Conservation (phyloP, 1,140 invertebrate genomes). For the Episyrphus balteatus region DNA sequence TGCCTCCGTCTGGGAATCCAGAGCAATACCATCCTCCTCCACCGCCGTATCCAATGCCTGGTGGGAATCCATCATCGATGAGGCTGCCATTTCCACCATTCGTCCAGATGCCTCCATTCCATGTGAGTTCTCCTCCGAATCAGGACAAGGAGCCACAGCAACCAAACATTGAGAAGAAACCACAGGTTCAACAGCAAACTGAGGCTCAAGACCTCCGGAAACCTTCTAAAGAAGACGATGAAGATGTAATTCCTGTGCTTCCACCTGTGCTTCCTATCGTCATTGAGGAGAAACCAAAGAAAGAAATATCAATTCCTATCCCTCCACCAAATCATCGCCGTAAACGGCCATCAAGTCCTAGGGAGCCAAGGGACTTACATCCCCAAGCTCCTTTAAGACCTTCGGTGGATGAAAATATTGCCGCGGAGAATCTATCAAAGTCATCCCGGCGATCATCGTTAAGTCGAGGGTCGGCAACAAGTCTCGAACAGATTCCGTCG, state of each 20-base stretch:
- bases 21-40: slow-evolving; percentile 9
- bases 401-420: not conserved
- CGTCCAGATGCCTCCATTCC: not conserved
- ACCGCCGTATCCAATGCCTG: not conserved
- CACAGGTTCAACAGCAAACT: not conserved
- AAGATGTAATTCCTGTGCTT: too few species aligned
- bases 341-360: not conserved
- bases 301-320: not conserved
- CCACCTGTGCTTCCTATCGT: not conserved
- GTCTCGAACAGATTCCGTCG: slow-evolving; percentile 4
- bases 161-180: not conserved
- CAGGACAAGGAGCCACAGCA: not conserved
- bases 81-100: not conserved
- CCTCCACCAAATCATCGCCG: not conserved
- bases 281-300: not conserved
- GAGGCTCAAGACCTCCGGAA: not conserved
- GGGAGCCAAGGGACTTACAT: slow-evolving; percentile 2
- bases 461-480: slow-evolving; percentile 12
- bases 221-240: not conserved
- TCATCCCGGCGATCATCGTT: slow-evolving; percentile 21
- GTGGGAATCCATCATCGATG: not conserved
- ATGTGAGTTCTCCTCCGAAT: not conserved
- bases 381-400: too few species aligned
- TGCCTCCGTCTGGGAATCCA: slow-evolving; percentile 40
- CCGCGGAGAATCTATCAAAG: slow-evolving; percentile 18